These are phyloP conservation scores for Trididemnum clinides DNA, from an alignment of 23 tunicate genomes.

Conservation along the genomic window DNA sequence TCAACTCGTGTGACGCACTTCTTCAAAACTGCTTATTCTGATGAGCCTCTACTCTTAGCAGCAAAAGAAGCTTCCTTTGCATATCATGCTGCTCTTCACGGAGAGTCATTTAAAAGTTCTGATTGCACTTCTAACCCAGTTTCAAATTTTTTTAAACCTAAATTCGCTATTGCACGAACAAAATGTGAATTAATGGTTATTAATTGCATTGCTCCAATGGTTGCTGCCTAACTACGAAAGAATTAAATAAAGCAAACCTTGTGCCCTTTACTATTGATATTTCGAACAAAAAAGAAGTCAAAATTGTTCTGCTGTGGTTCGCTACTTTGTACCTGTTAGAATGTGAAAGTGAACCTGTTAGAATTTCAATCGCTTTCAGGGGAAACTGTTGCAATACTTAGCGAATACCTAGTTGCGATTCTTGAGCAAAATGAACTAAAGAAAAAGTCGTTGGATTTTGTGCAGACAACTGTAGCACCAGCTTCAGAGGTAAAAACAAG, in stretches of 20 bases:
- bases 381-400: slow-evolving; percentile 22
- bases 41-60: slow-evolving; percentile 53
- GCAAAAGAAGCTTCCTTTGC: slow-evolving; percentile 55
- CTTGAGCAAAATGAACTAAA: neutral
- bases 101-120: slow-evolving; percentile 48
- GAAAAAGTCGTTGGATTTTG: slow-evolving; percentile 58
- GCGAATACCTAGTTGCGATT: slow-evolving; percentile 11
- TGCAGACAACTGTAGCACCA: slow-evolving; percentile 60
- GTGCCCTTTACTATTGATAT: slow-evolving; percentile 53
- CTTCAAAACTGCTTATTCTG: too few relatives aligned
- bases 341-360: neutral
- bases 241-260: slow-evolving; percentile 49
- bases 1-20: slow-evolving; percentile 52
- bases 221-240: slow-evolving; percentile 51
- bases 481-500: slow-evolving; percentile 49
- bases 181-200: slow-evolving; percentile 50
- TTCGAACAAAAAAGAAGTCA: slow-evolving; percentile 53
- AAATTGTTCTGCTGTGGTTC: slow-evolving; percentile 45
- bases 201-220: slow-evolving; percentile 54
- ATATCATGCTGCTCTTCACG: slow-evolving; percentile 49
- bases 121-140: slow-evolving; percentile 54
- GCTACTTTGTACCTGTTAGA: slow-evolving; percentile 41
- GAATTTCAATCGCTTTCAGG: neutral
- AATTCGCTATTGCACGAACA: slow-evolving; percentile 44
- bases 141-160: slow-evolving; percentile 58